Evolutionary conservation across 2,888 invertebrate genomes (phyloP).

Genomic region (Conchocele bisecta): DNA sequence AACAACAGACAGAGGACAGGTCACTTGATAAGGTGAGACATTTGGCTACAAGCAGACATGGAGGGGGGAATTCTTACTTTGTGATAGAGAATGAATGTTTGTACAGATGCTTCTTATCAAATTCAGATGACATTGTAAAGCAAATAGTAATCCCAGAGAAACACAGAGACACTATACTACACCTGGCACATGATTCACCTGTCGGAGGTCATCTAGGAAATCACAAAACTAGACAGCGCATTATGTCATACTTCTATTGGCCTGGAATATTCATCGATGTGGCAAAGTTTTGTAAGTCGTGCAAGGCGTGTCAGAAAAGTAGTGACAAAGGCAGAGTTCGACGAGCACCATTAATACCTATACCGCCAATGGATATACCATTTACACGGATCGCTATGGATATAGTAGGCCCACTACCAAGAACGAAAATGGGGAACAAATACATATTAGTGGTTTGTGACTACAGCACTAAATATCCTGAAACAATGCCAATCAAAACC

Average conservation of each 20-base stretch:
- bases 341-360: slow-evolving; percentile 5
- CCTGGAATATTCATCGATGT: slow-evolving; percentile 11
- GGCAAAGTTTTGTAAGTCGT: neutral
- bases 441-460: slow-evolving; percentile 12
- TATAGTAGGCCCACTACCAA: neutral
- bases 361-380: slow-evolving; percentile 6
- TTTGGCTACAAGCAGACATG: neutral
- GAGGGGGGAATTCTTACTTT: neutral
- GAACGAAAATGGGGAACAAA: slow-evolving; percentile 4
- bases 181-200: neutral
- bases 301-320: slow-evolving; percentile 5
- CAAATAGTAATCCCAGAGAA: neutral
- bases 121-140: neutral
- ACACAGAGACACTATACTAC: neutral
- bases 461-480: slow-evolving; percentile 9
- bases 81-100: neutral
- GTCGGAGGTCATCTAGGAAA: neutral
- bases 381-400: slow-evolving; percentile 6
- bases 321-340: neutral
- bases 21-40: neutral
- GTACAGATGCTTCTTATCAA: neutral
- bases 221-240: slow-evolving; percentile 4
- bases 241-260: neutral
- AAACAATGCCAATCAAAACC: neutral
- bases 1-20: neutral